A percentile compares a stretch with the other conserved stretches of the same genome.
phyloP scores from a whole-genome alignment of 2,113 vertebrate species.

The Scytalopus superciliaris region DNA sequence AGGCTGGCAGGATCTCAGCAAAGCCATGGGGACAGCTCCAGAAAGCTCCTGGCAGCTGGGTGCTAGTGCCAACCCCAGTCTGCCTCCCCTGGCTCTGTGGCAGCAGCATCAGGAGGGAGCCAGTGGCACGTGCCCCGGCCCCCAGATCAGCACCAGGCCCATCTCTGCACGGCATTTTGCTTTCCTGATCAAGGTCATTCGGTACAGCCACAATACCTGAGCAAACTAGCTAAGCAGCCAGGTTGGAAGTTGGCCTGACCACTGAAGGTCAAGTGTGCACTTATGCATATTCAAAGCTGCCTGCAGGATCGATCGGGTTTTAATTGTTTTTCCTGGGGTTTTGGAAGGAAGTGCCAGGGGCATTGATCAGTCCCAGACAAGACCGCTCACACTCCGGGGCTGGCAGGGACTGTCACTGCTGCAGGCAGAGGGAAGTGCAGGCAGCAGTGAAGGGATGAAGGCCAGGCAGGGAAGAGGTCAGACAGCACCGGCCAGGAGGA shows the following conservation, averaged over 20 bases:
- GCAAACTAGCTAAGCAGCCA: slow-evolving; percentile 66
- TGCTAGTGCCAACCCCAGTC: not conserved
- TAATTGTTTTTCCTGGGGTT: slow-evolving; percentile 99
- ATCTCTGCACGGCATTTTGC: not conserved
- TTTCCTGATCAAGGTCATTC: slow-evolving; percentile 61
- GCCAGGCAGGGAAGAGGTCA: not conserved
- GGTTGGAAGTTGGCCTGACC: slow-evolving; percentile 69
- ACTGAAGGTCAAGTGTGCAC: slow-evolving; percentile 99
- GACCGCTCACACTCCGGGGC: slow-evolving; percentile 75
- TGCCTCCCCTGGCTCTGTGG: not conserved
- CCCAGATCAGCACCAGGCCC: not conserved
- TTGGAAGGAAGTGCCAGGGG: slow-evolving; percentile 95
- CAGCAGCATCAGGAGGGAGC: not conserved
- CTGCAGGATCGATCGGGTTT: slow-evolving; percentile 93
- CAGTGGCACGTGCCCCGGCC: accelerated
- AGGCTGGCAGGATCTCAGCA: not conserved
- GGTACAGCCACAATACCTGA: slow-evolving; percentile 48
- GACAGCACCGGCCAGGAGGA: not conserved
- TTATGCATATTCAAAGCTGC: slow-evolving; percentile 98
- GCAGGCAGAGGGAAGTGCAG: not conserved
- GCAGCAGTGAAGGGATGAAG: not conserved
- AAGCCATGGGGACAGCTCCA: not conserved
- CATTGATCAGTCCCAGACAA: slow-evolving; percentile 92
- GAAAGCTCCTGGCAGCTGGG: not conserved
- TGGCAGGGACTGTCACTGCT: not conserved